A percentile compares a stretch with the other conserved stretches of the same genome.
phyloP scores from a whole-genome alignment of 2,888 invertebrate species.

The Torymus aiolomorphi region DNA sequence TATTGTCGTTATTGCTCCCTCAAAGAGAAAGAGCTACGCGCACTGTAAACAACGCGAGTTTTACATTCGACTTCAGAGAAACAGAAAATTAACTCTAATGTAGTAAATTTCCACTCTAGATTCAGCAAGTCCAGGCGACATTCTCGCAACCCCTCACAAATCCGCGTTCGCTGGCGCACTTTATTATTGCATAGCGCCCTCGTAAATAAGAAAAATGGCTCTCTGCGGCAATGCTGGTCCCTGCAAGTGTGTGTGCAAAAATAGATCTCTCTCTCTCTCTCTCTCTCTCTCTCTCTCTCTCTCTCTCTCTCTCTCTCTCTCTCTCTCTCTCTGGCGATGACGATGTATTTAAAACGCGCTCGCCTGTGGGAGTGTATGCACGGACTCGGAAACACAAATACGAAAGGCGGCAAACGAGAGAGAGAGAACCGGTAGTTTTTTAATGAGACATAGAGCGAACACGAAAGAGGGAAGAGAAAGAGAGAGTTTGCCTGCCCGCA shows the following conservation, averaged over 20 bases:
- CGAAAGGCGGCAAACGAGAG: not conserved
- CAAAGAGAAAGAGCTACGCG: too few relatives aligned
- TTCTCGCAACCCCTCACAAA: too few relatives aligned
- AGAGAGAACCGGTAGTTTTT: not conserved
- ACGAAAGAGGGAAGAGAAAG: not conserved
- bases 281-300: too few relatives aligned
- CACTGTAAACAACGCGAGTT: not conserved
- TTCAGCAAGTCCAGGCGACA: conserved; percentile 10
- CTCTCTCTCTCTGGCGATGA: not conserved
- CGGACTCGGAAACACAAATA: not conserved
- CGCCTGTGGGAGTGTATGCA: not conserved
- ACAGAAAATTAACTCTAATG: conserved; percentile 16
- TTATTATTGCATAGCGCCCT: conserved; percentile 47
- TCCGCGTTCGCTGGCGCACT: not conserved
- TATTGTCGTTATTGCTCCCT: too few relatives aligned
- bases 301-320: too few relatives aligned
- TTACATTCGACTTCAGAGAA: not conserved
- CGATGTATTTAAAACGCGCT: conserved; percentile 23
- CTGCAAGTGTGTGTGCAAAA: conserved; percentile 15
- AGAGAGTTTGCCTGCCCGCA: conserved; percentile 4
- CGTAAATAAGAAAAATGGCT: conserved; percentile 50
- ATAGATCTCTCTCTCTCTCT: not conserved
- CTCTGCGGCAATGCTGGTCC: conserved; percentile 14
- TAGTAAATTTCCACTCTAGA: conserved; percentile 22
- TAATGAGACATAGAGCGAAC: conserved; percentile 8